A percentile compares a stretch with the other conserved stretches of the same genome.
phyloP scores from a whole-genome alignment of 2,113 vertebrate genomes.

The Sebastes schlegelii region DNA sequence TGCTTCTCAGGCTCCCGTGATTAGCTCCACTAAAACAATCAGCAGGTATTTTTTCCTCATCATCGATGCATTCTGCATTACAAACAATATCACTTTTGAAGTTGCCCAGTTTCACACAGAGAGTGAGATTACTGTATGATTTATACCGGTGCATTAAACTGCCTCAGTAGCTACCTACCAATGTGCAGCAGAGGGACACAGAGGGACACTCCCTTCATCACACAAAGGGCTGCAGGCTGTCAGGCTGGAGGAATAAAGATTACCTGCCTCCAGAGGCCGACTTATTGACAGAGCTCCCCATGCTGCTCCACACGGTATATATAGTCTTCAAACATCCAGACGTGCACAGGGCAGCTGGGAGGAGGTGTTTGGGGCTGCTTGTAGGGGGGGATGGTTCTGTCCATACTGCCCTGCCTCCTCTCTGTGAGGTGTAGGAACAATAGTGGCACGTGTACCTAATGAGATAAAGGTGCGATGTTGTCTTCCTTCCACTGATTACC shows the following conservation, averaged over 20 bases:
- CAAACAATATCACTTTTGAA: background rate
- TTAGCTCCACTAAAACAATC: background rate
- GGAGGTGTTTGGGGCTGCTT: background rate
- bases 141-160: background rate
- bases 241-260: slow-evolving; percentile 59
- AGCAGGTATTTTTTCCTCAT: background rate
- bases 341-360: slow-evolving; percentile 24
- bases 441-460: slow-evolving; percentile 4
- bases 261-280: slow-evolving; percentile 55
- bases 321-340: slow-evolving; percentile 66
- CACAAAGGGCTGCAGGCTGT: slow-evolving; percentile 29
- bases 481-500: slow-evolving; percentile 15
- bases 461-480: slow-evolving; percentile 24
- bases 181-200: slow-evolving; percentile 31
- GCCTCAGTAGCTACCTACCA: slow-evolving; percentile 1
- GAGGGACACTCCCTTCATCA: slow-evolving; percentile 12
- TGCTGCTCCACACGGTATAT: slow-evolving; percentile 25
- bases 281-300: slow-evolving; percentile 59
- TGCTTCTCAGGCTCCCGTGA: background rate
- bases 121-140: slow-evolving; percentile 18
- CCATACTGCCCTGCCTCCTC: slow-evolving; percentile 3
- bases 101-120: background rate
- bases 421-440: slow-evolving; percentile 18
- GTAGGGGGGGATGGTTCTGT: background rate
- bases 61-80: background rate